phyloP scores from a whole-genome alignment of 1,140 invertebrate genomes.

The Camponotus floridanus region DNA sequence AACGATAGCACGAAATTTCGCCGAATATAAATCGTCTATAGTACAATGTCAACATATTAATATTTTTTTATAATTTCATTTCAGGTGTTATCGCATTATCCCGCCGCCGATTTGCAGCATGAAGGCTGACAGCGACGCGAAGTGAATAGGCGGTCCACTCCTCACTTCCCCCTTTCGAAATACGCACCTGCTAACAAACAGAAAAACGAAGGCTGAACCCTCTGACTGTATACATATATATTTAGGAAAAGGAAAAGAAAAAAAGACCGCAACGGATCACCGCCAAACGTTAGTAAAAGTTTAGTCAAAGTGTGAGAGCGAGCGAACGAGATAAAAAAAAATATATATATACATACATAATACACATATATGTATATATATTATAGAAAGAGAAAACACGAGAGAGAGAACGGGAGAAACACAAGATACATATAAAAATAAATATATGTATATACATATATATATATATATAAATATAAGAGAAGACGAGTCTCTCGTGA shows the following conservation, averaged over 20 bases:
- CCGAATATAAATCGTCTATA: background rate
- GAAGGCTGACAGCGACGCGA: constrained; percentile 45
- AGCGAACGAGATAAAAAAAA: constrained; percentile 33
- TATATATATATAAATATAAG: constrained; percentile 6
- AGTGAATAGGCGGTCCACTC: constrained; percentile 36
- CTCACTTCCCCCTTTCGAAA: constrained; percentile 31
- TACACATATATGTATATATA: constrained; percentile 39
- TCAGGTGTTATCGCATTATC: constrained; percentile 27
- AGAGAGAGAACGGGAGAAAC: constrained; percentile 25
- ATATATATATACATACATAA: constrained; percentile 32
- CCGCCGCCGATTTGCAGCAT: constrained; percentile 33
- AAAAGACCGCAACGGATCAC: constrained; percentile 63
- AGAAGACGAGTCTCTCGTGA: constrained; percentile 32
- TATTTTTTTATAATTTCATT: constrained; percentile 33
- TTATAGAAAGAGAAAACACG: constrained; percentile 22
- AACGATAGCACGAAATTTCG: background rate
- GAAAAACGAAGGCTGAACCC: constrained; percentile 57
- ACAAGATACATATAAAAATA: constrained; percentile 45
- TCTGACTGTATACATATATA: constrained; percentile 44
- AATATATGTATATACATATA: constrained; percentile 8
- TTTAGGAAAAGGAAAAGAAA: constrained; percentile 42
- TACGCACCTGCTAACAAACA: constrained; percentile 46
- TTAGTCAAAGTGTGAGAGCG: constrained; percentile 44
- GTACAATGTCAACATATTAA: background rate
- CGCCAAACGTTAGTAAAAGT: constrained; percentile 66